Evolutionary conservation across 2,888 invertebrate genomes (phyloP), one percentile per base, ranked within the genome.

Genomic region (Leptinotarsa juncta): DNA sequence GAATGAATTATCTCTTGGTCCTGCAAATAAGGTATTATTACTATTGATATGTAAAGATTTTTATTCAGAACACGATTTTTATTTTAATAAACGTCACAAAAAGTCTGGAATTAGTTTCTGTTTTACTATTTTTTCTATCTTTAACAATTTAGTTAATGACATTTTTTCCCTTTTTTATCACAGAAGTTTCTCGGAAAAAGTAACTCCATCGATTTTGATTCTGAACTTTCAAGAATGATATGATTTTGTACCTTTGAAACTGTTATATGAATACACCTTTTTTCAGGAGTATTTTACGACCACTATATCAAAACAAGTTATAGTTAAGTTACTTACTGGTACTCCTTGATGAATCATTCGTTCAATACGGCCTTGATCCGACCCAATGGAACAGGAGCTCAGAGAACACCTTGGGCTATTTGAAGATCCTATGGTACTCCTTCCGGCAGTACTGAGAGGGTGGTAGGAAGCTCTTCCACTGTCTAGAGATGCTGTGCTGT

Each of bases 1-100:
- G 95, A 95, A 88, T 94, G 96, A 84, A 99, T 93, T 80, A 99
- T 94, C 88, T 99, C 98, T 84, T 94, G 93, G 89, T 99, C 98
- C 94, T 94, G 87, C 10, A 88, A 89, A 23, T 71, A 73, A 73
- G 67, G 55, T 32, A 32, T 32, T 32, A 60, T 60, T 60, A 12
- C 0, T 23, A 32, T 65, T 15, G 16, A 16, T 51, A 57, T 32
- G 49, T 23, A 10, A 65, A 49, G 18, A 53, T 18, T 18, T 18
- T 18, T 53, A n/a, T 53, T n/a, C 10, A 53, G 53, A 18, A 18
- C 7, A n/a, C 12, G 10, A 10, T 42, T 42, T 42, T 42, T 42
- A 42, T 42, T 42, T 42, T 42, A 42, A 42, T 42, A 42, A 42
- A 42, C 10, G 3, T 42, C 10, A 42, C 7, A 42, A 42, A 32